phyloP scores from a whole-genome alignment of 2,113 vertebrate species.

The Eurypyga helias region DNA sequence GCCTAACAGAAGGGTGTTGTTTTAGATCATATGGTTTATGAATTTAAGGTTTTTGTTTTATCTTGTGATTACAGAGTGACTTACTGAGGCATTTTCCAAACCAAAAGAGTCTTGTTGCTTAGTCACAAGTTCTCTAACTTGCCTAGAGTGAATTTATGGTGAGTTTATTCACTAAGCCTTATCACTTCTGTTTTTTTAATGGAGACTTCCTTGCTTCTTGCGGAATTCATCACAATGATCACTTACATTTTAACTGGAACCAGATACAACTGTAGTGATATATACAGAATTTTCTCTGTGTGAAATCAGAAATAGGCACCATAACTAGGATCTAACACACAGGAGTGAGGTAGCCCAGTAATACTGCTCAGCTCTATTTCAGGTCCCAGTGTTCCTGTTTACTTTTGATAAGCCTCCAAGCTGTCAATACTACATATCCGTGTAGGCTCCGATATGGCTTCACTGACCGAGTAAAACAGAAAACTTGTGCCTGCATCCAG shows the following conservation, averaged over 20 bases:
- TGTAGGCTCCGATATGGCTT: not conserved
- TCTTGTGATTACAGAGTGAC: not conserved
- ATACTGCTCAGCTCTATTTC: not conserved
- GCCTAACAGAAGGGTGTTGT: not conserved
- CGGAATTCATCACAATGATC: not conserved
- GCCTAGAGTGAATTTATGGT: not conserved
- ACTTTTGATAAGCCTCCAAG: not conserved
- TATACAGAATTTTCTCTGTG: not conserved
- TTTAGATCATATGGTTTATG: not conserved
- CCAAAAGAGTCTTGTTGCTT: not conserved
- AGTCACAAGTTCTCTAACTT: not conserved
- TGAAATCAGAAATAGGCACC: not conserved
- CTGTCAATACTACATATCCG: accelerated
- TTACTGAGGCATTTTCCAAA: not conserved
- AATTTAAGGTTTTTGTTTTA: not conserved
- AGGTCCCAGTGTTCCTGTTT: not conserved
- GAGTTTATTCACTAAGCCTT: not conserved
- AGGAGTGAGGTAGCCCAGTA: not conserved
- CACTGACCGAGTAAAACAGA: not conserved
- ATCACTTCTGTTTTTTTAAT: not conserved
- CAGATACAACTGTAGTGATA: not conserved
- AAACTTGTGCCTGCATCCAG: not conserved
- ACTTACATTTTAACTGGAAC: not conserved
- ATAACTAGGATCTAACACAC: not conserved
- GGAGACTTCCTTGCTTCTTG: not conserved